A percentile compares a stretch with the other conserved stretches of the same genome.
These are phyloP conservation scores for Dendrolimus houi DNA, from an alignment of 2,888 invertebrate species.

Conservation along the genomic window DNA sequence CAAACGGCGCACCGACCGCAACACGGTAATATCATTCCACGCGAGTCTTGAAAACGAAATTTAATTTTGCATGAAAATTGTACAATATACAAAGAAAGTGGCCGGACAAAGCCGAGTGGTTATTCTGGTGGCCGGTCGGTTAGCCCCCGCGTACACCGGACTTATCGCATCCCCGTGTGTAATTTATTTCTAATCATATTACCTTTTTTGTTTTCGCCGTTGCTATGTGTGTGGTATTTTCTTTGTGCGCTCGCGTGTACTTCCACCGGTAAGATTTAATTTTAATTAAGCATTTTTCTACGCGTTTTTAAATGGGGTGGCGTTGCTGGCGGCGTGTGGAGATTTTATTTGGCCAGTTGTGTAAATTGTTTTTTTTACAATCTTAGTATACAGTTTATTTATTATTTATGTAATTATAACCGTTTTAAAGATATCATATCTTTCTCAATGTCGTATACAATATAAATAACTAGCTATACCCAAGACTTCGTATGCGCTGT, in stretches of 20 bases:
- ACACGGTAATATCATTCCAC: slow-evolving; percentile 70
- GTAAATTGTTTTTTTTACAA: neutral
- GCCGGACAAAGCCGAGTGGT: slow-evolving; percentile 59
- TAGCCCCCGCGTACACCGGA: slow-evolving; percentile 34
- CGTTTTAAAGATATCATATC: too few relatives aligned
- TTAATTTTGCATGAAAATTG: slow-evolving; percentile 75
- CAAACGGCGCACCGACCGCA: slow-evolving; percentile 52
- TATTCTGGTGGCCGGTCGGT: slow-evolving; percentile 51
- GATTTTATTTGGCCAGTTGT: neutral
- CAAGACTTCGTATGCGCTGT: too few relatives aligned
- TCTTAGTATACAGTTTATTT: too few relatives aligned
- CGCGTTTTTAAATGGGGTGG: neutral
- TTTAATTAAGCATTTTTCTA: slow-evolving; percentile 29
- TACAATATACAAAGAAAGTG: slow-evolving; percentile 74
- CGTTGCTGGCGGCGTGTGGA: neutral
- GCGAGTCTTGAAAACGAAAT: slow-evolving; percentile 76
- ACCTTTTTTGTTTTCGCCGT: slow-evolving; percentile 40
- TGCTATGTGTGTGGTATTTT: slow-evolving; percentile 14
- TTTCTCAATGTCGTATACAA: too few relatives aligned
- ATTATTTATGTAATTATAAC: too few relatives aligned
- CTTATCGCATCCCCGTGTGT: slow-evolving; percentile 48
- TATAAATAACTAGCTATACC: too few relatives aligned
- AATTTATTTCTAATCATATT: slow-evolving; percentile 72
- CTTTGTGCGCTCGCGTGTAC: slow-evolving; percentile 27
- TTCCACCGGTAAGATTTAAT: slow-evolving; percentile 30